Evolutionary conservation across 2,113 vertebrate genomes (phyloP).

Genomic region (Lonchura striata): DNA sequence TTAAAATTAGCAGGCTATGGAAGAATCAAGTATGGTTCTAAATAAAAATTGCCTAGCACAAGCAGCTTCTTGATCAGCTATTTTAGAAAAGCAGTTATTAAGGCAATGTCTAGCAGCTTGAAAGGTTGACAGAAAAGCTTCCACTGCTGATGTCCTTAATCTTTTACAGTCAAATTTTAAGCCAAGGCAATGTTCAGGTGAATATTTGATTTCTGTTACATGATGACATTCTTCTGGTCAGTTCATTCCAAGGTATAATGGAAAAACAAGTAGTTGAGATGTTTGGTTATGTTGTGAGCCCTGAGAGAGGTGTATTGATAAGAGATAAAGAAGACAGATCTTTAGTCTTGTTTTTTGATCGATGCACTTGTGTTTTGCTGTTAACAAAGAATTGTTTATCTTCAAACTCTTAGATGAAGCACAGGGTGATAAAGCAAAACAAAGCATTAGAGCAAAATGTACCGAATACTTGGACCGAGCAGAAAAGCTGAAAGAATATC

Average conservation of each 20-base stretch:
- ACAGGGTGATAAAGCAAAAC: constrained; percentile 91
- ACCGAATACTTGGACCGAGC: constrained; percentile 93
- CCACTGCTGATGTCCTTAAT: background rate
- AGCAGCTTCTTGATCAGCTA: background rate
- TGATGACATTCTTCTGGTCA: background rate
- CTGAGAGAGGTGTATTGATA: background rate
- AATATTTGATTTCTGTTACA: background rate
- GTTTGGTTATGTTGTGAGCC: background rate
- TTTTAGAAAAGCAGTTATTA: background rate
- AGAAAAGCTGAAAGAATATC: constrained; percentile 92
- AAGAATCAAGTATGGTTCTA: background rate
- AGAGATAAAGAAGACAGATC: background rate
- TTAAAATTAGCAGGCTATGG: background rate
- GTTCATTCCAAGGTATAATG: background rate
- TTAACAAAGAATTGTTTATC: constrained; percentile 17
- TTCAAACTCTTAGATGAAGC: constrained; percentile 86
- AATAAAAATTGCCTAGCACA: background rate
- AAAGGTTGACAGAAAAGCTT: background rate
- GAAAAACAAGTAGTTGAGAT: background rate
- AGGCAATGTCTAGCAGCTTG: background rate
- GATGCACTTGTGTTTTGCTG: background rate
- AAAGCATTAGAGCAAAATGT: constrained; percentile 91
- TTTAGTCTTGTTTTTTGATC: background rate
- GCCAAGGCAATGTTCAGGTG: background rate
- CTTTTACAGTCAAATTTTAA: background rate